Evolutionary conservation across 2,888 invertebrate genomes (phyloP), one percentile per base, ranked within the genome.

Genomic region (Trilocha varians): DNA sequence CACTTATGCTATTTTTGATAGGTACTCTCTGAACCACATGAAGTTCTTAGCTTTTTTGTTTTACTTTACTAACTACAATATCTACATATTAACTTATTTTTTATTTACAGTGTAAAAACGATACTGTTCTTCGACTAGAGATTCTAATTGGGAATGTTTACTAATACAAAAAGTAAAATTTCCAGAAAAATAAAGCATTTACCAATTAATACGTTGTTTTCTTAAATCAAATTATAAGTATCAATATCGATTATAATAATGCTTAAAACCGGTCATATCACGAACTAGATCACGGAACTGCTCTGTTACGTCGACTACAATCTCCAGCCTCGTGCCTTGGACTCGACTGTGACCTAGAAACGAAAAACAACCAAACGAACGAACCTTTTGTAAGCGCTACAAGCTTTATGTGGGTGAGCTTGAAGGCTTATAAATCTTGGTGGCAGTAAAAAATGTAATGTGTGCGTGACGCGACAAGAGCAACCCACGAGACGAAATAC

Each of bases 341-440:
- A 53, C 44, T 53, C 55, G 50, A 51, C 53, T 53, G 52, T 71
- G 78, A 78, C 83, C 83, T 73, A 83, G 69, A 78, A 79, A 72
- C 65, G 56, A 77, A 80, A 76, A 78, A 76, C 55, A 55, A 48
- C 63, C 52, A 62, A 63, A 62, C 59, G 11, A 11, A 9, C 6
- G 11, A 25, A 25, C 25, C 25, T 25, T 25, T 25, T 25, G 25
- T 25, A 25, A 25, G 25, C 6, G 25, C 11, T 25, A 25, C 25
- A 25, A 25, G 25, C 25, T 34, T 40, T 64, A 72, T 75, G 71
- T 70, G 72, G 51, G 74, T 75, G 66, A 65, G 69, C 64, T 75
- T 67, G 65, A 73, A 74, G 74, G 77, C 72, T 71, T 74, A 77
- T 78, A 78, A 79, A 79, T 78, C 76, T 68, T 60, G 52, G 52